A percentile compares a stretch with the other conserved stretches of the same genome.
phyloP scores from a whole-genome alignment of 2,888 invertebrate species.

The Dynastes hyllus region DNA sequence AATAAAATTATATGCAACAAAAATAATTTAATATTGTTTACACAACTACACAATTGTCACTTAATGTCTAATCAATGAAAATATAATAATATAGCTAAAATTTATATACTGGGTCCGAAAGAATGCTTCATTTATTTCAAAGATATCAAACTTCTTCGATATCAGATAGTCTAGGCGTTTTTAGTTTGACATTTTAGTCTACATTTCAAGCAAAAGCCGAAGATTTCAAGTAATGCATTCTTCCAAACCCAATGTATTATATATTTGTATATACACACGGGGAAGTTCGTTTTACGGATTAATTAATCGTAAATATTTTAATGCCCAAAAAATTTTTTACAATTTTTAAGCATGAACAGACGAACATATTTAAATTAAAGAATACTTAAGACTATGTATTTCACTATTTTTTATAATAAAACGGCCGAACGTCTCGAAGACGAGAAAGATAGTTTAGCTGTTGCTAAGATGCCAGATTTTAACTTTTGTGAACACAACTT shows the following conservation, averaged over 20 bases:
- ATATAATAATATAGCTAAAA: conserved; percentile 16
- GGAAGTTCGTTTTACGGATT: conserved; percentile 9
- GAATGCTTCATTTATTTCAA: background rate
- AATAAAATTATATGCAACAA: conserved; percentile 34
- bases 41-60: conserved; percentile 37
- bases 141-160: no score
- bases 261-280: conserved; percentile 26
- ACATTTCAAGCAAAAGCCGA: no score
- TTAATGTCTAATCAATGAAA: conserved; percentile 42
- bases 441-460: conserved; percentile 26
- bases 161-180: no score
- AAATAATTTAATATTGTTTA: conserved; percentile 36
- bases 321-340: conserved; percentile 44
- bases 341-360: conserved; percentile 28
- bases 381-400: conserved; percentile 43
- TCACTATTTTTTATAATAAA: conserved; percentile 18
- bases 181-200: no score
- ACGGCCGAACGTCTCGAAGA: conserved; percentile 45
- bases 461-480: conserved; percentile 33
- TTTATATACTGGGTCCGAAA: background rate
- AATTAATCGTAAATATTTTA: conserved; percentile 27
- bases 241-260: background rate
- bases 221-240: background rate
- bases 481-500: conserved; percentile 68
- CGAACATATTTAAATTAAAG: conserved; percentile 32